Evolutionary conservation across 2,113 vertebrate species (phyloP).

Genomic region (Limnothrissa miodon): DNA sequence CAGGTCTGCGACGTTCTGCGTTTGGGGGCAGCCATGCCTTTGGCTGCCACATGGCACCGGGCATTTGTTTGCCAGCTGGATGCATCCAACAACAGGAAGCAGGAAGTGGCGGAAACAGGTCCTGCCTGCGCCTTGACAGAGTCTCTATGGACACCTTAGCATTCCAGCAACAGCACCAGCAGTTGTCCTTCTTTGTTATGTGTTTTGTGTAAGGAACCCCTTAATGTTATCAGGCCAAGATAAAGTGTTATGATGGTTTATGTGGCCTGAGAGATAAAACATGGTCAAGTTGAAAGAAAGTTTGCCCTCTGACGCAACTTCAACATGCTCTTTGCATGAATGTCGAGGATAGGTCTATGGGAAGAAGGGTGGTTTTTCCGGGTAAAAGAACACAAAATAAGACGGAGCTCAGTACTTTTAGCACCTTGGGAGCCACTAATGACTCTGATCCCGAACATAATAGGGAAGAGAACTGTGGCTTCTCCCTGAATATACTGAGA

Average conservation of each 20-base stretch:
- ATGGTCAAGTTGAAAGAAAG: too few species aligned
- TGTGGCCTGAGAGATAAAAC: too few species aligned
- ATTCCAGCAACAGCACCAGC: background rate
- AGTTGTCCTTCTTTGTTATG: too few species aligned
- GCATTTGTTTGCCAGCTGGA: slow-evolving; percentile 23
- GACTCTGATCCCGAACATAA: background rate
- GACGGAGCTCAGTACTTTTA: background rate
- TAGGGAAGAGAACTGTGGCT: background rate
- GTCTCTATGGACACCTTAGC: background rate
- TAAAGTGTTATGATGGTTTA: too few species aligned
- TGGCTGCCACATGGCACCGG: background rate
- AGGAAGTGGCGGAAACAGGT: slow-evolving; percentile 28
- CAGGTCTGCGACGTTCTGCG: background rate
- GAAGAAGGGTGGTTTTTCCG: background rate
- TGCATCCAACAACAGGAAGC: slow-evolving; percentile 43
- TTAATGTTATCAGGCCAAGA: too few species aligned
- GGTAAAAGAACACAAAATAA: background rate
- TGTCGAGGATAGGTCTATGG: background rate
- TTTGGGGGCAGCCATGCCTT: too few species aligned
- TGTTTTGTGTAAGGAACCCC: background rate
- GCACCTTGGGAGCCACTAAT: background rate
- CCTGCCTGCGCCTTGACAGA: background rate
- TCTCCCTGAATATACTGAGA: background rate
- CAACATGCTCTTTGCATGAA: background rate
- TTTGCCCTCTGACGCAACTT: background rate